Evolutionary conservation across 1,140 invertebrate genomes (phyloP).

Genomic region (Sitophilus oryzae): DNA sequence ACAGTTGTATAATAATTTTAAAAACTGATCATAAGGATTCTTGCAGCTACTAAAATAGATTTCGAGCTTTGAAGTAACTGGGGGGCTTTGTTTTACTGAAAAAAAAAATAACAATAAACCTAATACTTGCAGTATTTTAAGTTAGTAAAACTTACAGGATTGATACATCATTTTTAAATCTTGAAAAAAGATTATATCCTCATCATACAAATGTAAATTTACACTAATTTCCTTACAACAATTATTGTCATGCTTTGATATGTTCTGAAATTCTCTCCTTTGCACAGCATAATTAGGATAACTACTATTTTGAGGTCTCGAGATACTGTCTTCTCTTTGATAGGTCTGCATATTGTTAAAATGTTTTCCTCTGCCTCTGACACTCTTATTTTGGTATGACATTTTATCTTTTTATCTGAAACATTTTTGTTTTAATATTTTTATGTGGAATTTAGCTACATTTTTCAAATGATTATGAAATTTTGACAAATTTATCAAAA

Average conservation of each 20-base stretch:
- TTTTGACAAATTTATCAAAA: background rate
- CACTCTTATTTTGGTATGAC: slow-evolving; percentile 10
- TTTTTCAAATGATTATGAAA: background rate
- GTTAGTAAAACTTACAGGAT: slow-evolving; percentile 27
- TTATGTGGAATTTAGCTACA: too few species aligned
- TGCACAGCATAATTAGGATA: background rate
- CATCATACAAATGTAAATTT: slow-evolving; percentile 27
- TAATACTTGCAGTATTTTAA: background rate
- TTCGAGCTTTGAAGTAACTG: slow-evolving; percentile 47
- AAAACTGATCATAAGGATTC: slow-evolving; percentile 51
- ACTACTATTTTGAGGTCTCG: background rate
- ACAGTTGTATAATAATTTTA: slow-evolving; percentile 53
- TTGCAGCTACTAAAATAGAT: slow-evolving; percentile 47
- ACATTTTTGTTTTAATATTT: background rate
- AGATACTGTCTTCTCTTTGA: background rate
- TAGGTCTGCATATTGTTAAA: background rate
- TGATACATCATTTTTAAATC: slow-evolving; percentile 31
- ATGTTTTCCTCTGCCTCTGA: slow-evolving; percentile 2
- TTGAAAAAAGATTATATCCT: slow-evolving; percentile 22
- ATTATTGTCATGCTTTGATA: slow-evolving; percentile 34
- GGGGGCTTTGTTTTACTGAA: slow-evolving; percentile 52
- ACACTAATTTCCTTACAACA: slow-evolving; percentile 30
- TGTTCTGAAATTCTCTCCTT: slow-evolving; percentile 17
- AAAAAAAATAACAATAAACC: slow-evolving; percentile 9
- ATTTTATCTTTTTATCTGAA: slow-evolving; percentile 6